phyloP scores from a whole-genome alignment of 2,888 invertebrate genomes.

The Drosophila colorata region DNA sequence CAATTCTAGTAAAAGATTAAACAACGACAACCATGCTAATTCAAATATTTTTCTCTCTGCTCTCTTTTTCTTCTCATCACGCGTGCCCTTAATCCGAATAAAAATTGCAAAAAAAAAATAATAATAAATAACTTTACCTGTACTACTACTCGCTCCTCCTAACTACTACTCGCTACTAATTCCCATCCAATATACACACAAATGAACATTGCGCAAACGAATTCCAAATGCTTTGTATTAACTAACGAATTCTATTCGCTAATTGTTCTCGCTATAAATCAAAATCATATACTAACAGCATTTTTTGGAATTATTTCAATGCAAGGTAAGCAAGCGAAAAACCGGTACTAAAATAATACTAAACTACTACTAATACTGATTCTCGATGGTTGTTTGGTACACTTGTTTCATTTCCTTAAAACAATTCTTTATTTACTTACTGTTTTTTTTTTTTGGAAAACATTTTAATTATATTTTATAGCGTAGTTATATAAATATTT shows the following conservation, averaged over 20 bases:
- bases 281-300: slow-evolving; percentile 88
- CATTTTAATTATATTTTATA: slow-evolving; percentile 51
- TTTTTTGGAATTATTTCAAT: slow-evolving; percentile 99
- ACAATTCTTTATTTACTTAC: slow-evolving; percentile 29
- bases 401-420: slow-evolving; percentile 39
- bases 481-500: slow-evolving; percentile 48
- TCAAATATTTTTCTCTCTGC: slow-evolving; percentile 81
- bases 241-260: slow-evolving; percentile 53
- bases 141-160: slow-evolving; percentile 49
- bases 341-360: slow-evolving; percentile 75
- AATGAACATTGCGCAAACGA: slow-evolving; percentile 46
- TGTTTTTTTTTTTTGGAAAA: slow-evolving; percentile 52
- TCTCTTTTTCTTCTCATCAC: slow-evolving; percentile 83
- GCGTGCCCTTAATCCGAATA: slow-evolving; percentile 72
- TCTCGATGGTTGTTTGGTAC: slow-evolving; percentile 83
- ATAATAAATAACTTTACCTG: slow-evolving; percentile 52
- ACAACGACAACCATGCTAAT: slow-evolving; percentile 77
- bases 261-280: slow-evolving; percentile 57
- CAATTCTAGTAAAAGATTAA: slow-evolving; percentile 35
- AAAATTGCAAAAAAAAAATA: slow-evolving; percentile 17
- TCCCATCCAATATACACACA: slow-evolving; percentile 26
- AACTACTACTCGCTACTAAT: slow-evolving; percentile 64
- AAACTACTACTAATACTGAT: slow-evolving; percentile 58
- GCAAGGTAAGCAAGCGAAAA: slow-evolving; percentile 93
- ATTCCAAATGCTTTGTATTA: slow-evolving; percentile 68